A percentile compares a stretch with the other conserved stretches of the same genome.
Evolutionary conservation across 2,797 vertebrate species (phyloP).

Genomic region (Xiphorhynchus erythropygius): DNA sequence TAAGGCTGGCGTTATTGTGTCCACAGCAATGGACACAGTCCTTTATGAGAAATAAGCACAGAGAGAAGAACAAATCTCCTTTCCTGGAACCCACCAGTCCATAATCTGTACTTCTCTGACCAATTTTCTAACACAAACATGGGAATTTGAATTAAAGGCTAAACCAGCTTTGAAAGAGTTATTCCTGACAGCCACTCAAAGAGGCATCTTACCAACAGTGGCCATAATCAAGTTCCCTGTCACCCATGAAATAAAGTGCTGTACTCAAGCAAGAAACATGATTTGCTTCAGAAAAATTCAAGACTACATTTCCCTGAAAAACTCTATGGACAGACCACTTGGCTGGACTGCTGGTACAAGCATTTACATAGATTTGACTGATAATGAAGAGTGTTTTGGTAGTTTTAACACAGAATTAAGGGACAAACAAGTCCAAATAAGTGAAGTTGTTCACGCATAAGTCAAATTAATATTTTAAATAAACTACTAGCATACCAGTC

Average conservation of each 20-base stretch:
- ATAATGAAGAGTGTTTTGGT: neutral
- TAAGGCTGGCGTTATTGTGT: neutral
- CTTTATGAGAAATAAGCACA: neutral
- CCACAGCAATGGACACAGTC: neutral
- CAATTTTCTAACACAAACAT: neutral
- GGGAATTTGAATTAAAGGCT: neutral
- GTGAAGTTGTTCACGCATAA: neutral
- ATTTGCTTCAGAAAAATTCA: neutral
- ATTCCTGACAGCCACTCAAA: neutral
- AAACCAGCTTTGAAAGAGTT: neutral
- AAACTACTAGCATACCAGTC: neutral
- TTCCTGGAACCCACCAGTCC: neutral
- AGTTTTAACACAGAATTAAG: neutral
- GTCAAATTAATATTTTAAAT: neutral
- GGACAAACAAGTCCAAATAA: neutral
- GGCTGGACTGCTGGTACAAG: neutral
- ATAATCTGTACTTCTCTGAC: neutral
- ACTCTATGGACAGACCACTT: accelerated
- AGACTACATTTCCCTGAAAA: neutral
- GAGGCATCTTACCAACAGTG: neutral
- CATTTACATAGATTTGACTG: neutral
- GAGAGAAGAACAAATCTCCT: neutral
- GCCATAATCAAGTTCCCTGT: neutral
- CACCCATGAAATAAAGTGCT: neutral
- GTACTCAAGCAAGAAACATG: neutral